Conservation (phyloP, 2,797 vertebrate genomes). For the Australoheros facetus region DNA sequence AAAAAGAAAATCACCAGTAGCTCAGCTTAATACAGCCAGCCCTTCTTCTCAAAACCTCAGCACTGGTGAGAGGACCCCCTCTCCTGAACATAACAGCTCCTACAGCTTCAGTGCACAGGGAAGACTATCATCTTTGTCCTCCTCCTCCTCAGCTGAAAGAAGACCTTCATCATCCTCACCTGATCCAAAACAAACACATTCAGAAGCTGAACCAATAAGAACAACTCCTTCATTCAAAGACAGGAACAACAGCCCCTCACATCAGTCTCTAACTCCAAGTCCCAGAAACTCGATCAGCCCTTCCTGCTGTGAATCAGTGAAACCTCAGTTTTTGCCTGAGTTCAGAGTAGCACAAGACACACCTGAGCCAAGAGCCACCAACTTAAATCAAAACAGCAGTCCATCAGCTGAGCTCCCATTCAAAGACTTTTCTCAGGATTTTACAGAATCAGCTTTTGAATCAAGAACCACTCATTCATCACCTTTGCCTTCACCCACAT, state of each 20-base stretch:
- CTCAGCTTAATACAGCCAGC: conserved; percentile 8
- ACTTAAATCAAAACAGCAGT: conserved; percentile 34
- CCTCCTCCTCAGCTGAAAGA: conserved; percentile 51
- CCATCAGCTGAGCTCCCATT: conserved; percentile 34
- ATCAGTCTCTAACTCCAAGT: conserved; percentile 45
- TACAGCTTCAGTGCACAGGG: conserved; percentile 37
- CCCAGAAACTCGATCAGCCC: conserved; percentile 31
- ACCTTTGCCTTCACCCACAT: conserved; percentile 32
- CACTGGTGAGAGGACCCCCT: conserved; percentile 48
- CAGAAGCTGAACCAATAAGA: conserved; percentile 48
- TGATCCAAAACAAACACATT: conserved; percentile 22
- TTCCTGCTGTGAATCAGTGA: conserved; percentile 38
- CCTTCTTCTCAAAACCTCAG: conserved; percentile 30
- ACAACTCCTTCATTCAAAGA: conserved; percentile 44
- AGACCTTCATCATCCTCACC: conserved; percentile 53
- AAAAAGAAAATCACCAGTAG: conserved; percentile 33
- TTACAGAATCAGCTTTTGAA: conserved; percentile 40
- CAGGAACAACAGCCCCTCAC: conserved; percentile 48
- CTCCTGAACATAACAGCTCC: conserved; percentile 51
- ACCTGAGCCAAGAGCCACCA: conserved; percentile 16
- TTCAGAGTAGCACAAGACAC: conserved; percentile 16
- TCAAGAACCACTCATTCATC: conserved; percentile 36
- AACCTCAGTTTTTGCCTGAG: conserved; percentile 21
- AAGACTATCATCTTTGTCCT: conserved; percentile 54
- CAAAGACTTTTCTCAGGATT: conserved; percentile 23